These are phyloP conservation scores for Chlorocebus sabaeus DNA, from an alignment of 2,113 vertebrate species.

Conservation along the genomic window DNA sequence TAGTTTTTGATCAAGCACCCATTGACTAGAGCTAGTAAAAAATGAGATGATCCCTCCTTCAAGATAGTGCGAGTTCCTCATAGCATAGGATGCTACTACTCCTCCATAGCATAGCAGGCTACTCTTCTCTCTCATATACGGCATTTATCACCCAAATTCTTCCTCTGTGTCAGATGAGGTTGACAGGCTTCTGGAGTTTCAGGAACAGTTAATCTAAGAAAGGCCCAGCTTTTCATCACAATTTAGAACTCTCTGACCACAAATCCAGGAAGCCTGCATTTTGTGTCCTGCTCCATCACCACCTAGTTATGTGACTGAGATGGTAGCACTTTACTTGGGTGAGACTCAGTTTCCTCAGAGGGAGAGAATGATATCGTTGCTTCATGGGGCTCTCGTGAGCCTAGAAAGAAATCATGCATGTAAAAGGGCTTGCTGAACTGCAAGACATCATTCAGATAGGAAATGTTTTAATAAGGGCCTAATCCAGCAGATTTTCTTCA, in stretches of 20 bases:
- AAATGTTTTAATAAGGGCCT: neutral
- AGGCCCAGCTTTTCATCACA: neutral
- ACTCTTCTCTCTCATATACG: neutral
- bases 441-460: neutral
- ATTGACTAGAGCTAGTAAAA: neutral
- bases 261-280: neutral
- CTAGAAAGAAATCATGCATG: accelerated
- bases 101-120: neutral
- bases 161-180: neutral
- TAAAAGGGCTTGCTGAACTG: neutral
- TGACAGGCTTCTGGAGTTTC: neutral
- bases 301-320: neutral
- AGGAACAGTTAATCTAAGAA: neutral
- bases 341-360: neutral
- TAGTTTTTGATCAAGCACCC: neutral
- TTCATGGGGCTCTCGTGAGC: neutral
- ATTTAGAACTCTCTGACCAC: neutral
- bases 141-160: neutral
- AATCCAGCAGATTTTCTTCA: neutral
- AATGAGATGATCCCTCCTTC: neutral
- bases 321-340: neutral
- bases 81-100: neutral
- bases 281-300: neutral
- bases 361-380: neutral
- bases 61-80: neutral